Evolutionary conservation across 2,113 vertebrate genomes (phyloP), one percentile per base, ranked within the genome.

Genomic region (Sprattus sprattus): DNA sequence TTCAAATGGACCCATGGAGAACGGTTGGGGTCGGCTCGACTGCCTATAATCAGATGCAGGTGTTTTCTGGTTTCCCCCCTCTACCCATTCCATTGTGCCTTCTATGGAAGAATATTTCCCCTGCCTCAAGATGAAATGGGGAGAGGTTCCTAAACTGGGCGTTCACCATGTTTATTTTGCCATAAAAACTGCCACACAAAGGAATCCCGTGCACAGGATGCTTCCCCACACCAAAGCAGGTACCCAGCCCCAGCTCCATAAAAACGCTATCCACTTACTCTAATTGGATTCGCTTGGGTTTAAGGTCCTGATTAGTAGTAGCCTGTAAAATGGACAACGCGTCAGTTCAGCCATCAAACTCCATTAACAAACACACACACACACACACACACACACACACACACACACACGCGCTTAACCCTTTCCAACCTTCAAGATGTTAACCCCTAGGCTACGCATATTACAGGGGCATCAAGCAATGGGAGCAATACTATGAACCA

Each of bases 281-380:
- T 92, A 93, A 94, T 88, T 93, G 93, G 93, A 92, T 94, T 91
- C 71, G 81, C 71, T 89, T 82, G 88, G 52, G 80, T 86, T 88
- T 92, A 93, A 94, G 88, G 85, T 85, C 75, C 85, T 82, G 92
- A 93, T 94, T 91, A 92, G 86, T 91, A 93, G 92, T 92, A 83
- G 85, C 85, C 88, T 54, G 86, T 88, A 94, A 92, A 93, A 90
- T 87, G 90, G 88, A 82, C 71, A 91, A 85, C 85, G 89, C 89
- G 88, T 57, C 32, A 52, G 6, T 44, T 25, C 25, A 10, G 8
- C 47, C 45, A 81, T 64, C 71, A 25, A 32, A 28, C 25, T 25
- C 71, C 71, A 11, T 39, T 78, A 78, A 78, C 67, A n/a, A n/a
- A n/a, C n/a, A n/a, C n/a, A n/a, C n/a, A n/a, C n/a, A n/a, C n/a